A percentile compares a stretch with the other conserved stretches of the same genome.
Conservation (phyloP, 1,140 invertebrate genomes). For the Hetaerina americana region DNA sequence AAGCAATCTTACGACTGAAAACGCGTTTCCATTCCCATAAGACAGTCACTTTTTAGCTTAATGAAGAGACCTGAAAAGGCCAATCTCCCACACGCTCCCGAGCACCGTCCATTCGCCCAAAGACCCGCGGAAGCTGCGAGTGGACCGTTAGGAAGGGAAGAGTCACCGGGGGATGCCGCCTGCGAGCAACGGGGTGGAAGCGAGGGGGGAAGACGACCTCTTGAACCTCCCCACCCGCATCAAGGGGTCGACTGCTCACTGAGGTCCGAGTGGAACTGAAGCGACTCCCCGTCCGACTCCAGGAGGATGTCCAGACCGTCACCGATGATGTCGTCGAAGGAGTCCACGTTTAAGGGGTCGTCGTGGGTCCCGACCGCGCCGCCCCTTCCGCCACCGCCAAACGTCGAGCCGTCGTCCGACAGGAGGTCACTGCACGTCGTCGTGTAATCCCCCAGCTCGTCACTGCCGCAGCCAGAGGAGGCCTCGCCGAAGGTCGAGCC, state of each 20-base stretch:
- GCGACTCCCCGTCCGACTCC: constrained; percentile 38
- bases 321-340: constrained; percentile 24
- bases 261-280: constrained; percentile 23
- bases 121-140: neutral
- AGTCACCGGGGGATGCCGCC: neutral
- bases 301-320: constrained; percentile 33
- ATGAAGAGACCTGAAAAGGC: too few species aligned
- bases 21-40: too few species aligned
- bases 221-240: neutral
- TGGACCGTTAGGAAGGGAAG: neutral
- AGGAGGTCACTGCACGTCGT: constrained; percentile 18
- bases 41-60: too few species aligned
- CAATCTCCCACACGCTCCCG: too few species aligned
- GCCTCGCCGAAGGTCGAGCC: neutral
- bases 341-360: constrained; percentile 17
- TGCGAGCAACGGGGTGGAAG: neutral
- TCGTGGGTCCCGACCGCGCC: constrained; percentile 22
- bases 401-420: constrained; percentile 21
- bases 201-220: neutral
- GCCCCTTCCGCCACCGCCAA: constrained; percentile 12
- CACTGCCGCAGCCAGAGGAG: constrained; percentile 9
- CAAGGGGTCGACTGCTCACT: constrained; percentile 3
- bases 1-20: too few species aligned
- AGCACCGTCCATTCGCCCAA: neutral
- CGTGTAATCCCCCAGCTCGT: constrained; percentile 20